Base-by-base conservation (phyloP, 2,888 invertebrate species). In the Brachypalpus laphriformis region DNA sequence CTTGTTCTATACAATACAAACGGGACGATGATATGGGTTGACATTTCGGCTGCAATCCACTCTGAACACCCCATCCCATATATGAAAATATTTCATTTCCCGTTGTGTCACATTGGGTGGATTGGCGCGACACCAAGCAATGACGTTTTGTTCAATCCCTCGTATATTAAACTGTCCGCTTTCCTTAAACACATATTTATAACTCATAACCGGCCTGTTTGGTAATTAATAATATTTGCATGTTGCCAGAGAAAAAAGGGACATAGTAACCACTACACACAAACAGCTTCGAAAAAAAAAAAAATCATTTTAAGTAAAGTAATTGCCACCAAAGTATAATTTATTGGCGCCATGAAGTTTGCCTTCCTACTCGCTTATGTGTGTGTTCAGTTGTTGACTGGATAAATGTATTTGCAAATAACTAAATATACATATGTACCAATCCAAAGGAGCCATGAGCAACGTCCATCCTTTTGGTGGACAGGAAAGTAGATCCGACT, bases 291-390 rank as follows among this genome's bases (percentile, higher is more conserved):
- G 37, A 11, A n/a, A 16, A 56, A 63, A 70, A 70, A 42, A 49
- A 68, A 68, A 68, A 68, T 68, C 61, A 77, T 77, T 77, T 68
- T 18, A 68, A 68, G 45, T 25, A 61, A 76, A 77, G 77, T 70
- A 77, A 77, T 77, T 77, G 77, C 77, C 61, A 70, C 68, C 77
- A 77, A 77, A 70, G 68, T 70, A 61, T 70, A 77, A 77, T 77
- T 77, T 77, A 77, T 77, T 70, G 77, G 68, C 77, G 77, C 77
- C 77, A 70, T 61, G 68, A 37, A 40, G 68, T 61, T 45, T 51
- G 22, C 68, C 22, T 37, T 16, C 5, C 68, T 18, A 18, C 18
- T 34, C 31, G 31, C 25, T 14, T 20, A 16, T 22, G 47, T 47
- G 16, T 56, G 40, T 65, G 22, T 42, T 42, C 37, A 40, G 51